Evolutionary conservation across 1,140 invertebrate species (phyloP).

Genomic region (Aphelinus certus): DNA sequence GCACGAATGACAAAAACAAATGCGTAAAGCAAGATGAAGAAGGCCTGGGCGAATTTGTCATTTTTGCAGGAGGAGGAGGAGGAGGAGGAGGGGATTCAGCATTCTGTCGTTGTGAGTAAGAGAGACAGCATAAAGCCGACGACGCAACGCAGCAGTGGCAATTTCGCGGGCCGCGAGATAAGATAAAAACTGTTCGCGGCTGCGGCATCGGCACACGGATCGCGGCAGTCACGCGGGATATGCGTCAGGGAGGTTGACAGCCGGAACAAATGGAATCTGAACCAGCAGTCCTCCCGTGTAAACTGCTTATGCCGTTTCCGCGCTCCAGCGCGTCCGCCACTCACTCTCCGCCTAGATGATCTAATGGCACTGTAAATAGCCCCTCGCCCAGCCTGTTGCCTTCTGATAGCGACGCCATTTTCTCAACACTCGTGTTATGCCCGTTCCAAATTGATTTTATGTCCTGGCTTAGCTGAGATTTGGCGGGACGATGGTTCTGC

Average conservation of each 20-base stretch:
- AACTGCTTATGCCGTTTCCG: slow-evolving; percentile 60
- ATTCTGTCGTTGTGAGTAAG: background rate
- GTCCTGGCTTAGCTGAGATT: too few species aligned
- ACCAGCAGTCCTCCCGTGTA: slow-evolving; percentile 63
- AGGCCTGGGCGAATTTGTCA: slow-evolving; percentile 8
- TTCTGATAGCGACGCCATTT: too few species aligned
- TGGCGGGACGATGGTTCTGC: too few species aligned
- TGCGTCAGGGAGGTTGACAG: slow-evolving; percentile 58
- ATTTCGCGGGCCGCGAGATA: slow-evolving; percentile 9
- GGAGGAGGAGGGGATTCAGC: background rate
- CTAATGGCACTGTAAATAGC: slow-evolving; percentile 57
- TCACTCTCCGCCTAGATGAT: slow-evolving; percentile 42
- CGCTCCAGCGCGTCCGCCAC: background rate
- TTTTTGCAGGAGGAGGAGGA: background rate
- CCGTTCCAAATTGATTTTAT: too few species aligned
- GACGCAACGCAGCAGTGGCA: background rate
- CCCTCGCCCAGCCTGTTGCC: background rate
- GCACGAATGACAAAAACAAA: too few species aligned
- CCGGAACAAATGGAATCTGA: slow-evolving; percentile 68
- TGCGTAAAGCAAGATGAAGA: background rate
- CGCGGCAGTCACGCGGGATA: slow-evolving; percentile 58
- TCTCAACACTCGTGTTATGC: too few species aligned
- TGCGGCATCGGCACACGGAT: slow-evolving; percentile 46
- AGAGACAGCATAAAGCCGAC: slow-evolving; percentile 7
- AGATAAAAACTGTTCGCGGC: slow-evolving; percentile 26